Conservation (phyloP, 2,113 vertebrate species). For the Phoxinus phoxinus region DNA sequence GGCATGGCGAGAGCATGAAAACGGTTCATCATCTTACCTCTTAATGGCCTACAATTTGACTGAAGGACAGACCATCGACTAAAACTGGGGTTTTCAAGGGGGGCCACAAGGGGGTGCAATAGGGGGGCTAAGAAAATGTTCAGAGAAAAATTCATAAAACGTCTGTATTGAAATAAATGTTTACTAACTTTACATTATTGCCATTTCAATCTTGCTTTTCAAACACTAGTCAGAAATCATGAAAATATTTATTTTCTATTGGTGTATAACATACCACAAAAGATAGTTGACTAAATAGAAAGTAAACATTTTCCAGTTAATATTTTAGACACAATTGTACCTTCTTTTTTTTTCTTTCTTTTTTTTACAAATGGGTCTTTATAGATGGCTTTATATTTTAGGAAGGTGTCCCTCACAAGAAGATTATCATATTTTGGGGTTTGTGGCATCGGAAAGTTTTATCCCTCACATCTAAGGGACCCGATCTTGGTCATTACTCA, state of each 20-base stretch:
- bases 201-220: no score
- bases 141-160: neutral
- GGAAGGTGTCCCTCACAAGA: neutral
- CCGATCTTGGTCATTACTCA: neutral
- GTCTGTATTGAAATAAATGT: neutral
- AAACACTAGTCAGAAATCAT: neutral
- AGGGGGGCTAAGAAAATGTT: neutral
- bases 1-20: neutral
- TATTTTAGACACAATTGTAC: neutral
- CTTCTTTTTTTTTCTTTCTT: no score
- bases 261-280: neutral
- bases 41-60: neutral
- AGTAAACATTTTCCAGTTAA: neutral
- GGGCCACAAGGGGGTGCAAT: neutral
- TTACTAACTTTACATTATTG: neutral
- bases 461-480: neutral
- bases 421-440: neutral
- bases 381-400: neutral
- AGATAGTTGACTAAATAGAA: neutral
- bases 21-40: neutral
- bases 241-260: neutral
- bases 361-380: neutral
- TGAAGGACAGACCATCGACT: neutral
- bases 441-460: neutral
- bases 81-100: neutral